phyloP scores from a whole-genome alignment of 2,797 vertebrate species.

The Myotis planiceps region DNA sequence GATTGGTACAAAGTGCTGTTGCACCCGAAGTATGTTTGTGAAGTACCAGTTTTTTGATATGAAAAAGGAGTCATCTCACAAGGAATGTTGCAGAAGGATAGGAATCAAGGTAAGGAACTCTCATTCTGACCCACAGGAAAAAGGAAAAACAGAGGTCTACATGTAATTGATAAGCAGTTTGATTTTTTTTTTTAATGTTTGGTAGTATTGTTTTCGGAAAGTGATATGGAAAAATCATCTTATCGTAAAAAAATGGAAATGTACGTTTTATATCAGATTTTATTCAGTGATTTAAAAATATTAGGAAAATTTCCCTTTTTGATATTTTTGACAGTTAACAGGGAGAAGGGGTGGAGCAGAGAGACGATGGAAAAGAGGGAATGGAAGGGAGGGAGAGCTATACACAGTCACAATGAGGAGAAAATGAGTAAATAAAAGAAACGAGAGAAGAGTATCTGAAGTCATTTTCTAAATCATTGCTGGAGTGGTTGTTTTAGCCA shows the following conservation, averaged over 20 bases:
- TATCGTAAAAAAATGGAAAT: not conserved
- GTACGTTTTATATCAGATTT: not conserved
- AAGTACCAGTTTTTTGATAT: not conserved
- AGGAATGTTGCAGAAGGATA: not conserved
- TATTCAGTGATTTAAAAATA: not conserved
- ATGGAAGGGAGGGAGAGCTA: not conserved
- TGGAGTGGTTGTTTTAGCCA: not conserved
- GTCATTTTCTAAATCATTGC: not conserved
- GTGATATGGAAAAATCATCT: not conserved
- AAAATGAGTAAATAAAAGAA: not conserved
- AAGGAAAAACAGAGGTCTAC: not conserved
- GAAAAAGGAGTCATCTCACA: not conserved
- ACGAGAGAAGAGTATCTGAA: not conserved
- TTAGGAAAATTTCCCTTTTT: not conserved
- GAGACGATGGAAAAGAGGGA: not conserved
- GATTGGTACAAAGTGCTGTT: not conserved
- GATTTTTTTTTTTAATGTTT: not conserved
- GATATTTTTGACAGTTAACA: not conserved
- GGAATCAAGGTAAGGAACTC: conserved; percentile 2
- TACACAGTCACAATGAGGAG: not conserved
- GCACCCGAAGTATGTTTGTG: not conserved
- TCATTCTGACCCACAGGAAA: not conserved
- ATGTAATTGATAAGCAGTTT: not conserved
- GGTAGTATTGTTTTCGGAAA: not conserved
- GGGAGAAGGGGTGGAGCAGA: not conserved